Conservation (phyloP, 2,113 vertebrate species). For the Bufo bufo region DNA sequence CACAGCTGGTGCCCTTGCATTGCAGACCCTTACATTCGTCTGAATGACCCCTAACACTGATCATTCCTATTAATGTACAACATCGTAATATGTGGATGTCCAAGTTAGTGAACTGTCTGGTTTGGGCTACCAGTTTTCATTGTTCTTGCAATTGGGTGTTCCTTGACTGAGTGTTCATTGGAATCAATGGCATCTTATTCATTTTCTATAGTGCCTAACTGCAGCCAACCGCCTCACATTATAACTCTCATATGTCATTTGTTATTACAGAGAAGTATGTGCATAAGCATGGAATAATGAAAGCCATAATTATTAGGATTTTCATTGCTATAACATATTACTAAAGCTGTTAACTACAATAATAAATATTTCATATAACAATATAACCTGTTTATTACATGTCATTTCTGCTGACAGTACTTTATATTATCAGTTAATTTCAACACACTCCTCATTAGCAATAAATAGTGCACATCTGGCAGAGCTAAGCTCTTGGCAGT, state of each 20-base stretch:
- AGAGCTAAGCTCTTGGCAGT: neutral
- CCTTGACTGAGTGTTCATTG: neutral
- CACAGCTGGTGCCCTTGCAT: too few relatives aligned
- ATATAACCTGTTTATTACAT: neutral
- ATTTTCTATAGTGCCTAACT: neutral
- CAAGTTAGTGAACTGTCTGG: too few relatives aligned
- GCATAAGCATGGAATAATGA: neutral
- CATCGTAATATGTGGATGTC: too few relatives aligned
- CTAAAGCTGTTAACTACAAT: neutral
- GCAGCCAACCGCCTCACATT: neutral
- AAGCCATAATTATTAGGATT: neutral
- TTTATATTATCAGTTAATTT: neutral
- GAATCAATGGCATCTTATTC: neutral
- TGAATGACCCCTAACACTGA: too few relatives aligned
- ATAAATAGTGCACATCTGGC: neutral
- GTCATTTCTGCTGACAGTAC: neutral
- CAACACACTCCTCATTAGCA: neutral
- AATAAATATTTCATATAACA: neutral
- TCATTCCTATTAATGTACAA: too few relatives aligned
- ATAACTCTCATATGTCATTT: neutral
- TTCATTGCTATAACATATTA: neutral
- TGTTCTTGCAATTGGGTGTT: neutral
- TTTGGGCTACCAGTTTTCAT: neutral
- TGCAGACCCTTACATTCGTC: too few relatives aligned
- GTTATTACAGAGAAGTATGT: neutral